phyloP scores from a whole-genome alignment of 2,113 vertebrate genomes.

The Athene cunicularia region DNA sequence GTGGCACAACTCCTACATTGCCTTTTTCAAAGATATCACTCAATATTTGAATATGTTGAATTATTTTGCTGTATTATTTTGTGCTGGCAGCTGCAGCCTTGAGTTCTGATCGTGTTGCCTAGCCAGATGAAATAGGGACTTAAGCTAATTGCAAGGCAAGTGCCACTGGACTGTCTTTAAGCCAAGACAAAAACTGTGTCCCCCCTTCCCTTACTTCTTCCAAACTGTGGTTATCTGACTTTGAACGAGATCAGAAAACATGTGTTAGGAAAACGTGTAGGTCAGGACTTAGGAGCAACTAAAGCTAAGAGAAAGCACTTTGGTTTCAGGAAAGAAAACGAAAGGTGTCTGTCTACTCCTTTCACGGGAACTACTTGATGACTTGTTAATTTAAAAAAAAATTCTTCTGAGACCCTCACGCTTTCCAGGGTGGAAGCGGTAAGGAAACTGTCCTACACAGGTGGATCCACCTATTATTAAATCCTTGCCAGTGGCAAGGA shows the following conservation, averaged over 20 bases:
- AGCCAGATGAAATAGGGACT: background rate
- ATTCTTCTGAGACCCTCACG: background rate
- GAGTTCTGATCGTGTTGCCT: background rate
- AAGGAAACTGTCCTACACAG: background rate
- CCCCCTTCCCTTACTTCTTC: fast-evolving
- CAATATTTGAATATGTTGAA: slow-evolving; percentile 2
- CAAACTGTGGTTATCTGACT: background rate
- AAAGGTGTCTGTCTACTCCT: background rate
- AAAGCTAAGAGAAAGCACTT: background rate
- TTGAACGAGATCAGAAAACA: background rate
- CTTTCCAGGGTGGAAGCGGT: background rate
- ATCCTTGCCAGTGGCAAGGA: background rate
- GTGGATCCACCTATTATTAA: background rate
- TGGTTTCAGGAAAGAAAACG: background rate
- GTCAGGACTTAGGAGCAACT: background rate
- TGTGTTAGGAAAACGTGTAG: background rate
- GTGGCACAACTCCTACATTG: slow-evolving; percentile 56
- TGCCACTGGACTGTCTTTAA: background rate
- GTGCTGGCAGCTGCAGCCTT: background rate
- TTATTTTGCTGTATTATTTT: background rate
- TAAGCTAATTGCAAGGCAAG: background rate
- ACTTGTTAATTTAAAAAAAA: background rate
- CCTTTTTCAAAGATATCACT: slow-evolving; percentile 20
- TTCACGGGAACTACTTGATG: background rate
- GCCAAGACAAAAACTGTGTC: background rate